Conservation (phyloP, 2,888 invertebrate genomes). For the Portevinia maculata region DNA sequence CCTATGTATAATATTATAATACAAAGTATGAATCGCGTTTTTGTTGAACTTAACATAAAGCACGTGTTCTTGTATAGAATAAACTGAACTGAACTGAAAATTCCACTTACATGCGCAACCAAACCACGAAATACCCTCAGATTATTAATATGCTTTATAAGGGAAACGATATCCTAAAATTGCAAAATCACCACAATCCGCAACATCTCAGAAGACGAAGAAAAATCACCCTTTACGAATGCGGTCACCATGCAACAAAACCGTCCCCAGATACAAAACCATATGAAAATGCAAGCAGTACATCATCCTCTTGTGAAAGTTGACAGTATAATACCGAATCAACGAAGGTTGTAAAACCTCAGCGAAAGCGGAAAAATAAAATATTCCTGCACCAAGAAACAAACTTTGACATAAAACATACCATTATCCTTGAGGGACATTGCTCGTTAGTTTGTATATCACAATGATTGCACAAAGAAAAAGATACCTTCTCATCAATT, state of each 20-base stretch:
- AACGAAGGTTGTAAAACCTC: not conserved
- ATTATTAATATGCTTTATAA: no score
- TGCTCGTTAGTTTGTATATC: conserved; percentile 53
- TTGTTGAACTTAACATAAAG: no score
- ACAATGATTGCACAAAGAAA: conserved; percentile 13
- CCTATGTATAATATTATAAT: no score
- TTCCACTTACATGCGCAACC: no score
- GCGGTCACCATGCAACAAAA: conserved; percentile 18
- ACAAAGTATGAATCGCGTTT: no score
- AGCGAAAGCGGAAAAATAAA: conserved; percentile 7
- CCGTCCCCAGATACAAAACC: conserved; percentile 2
- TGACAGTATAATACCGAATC: conserved; percentile 24
- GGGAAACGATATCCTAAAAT: not conserved
- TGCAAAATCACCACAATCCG: conserved; percentile 26
- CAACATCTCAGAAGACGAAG: conserved; percentile 26
- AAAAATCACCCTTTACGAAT: conserved; percentile 47
- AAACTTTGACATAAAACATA: conserved; percentile 28
- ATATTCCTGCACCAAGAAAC: conserved; percentile 1
- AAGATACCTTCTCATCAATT: conserved; percentile 1
- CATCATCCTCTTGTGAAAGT: conserved; percentile 13
- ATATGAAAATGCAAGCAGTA: conserved; percentile 2
- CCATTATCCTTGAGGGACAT: conserved; percentile 47
- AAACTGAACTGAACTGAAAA: no score
- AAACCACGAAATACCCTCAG: no score
- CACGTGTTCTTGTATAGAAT: no score